Conservation (phyloP, 2,113 vertebrate species). For the Chaetura pelagica region DNA sequence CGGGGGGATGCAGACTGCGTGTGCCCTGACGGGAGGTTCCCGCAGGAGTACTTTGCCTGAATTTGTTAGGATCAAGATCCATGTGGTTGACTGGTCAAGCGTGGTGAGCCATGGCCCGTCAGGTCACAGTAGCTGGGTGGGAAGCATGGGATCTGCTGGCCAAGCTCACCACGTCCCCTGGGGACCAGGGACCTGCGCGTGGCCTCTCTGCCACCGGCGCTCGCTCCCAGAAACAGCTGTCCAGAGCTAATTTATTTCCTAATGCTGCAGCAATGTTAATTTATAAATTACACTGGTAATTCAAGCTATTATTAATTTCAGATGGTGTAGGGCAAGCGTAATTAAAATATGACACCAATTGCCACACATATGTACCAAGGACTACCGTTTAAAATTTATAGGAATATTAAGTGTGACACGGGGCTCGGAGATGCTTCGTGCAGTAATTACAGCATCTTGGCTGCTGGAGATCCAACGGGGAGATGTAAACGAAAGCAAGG, state of each 20-base stretch:
- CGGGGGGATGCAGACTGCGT: accelerated
- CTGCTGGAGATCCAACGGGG: not conserved
- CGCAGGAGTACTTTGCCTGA: not conserved
- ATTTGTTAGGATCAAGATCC: not conserved
- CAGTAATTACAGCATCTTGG: slow-evolving; percentile 68
- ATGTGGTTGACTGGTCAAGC: not conserved
- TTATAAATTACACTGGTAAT: slow-evolving; percentile 87
- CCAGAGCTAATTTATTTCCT: slow-evolving; percentile 83
- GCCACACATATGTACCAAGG: slow-evolving; percentile 83
- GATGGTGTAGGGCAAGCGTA: slow-evolving; percentile 85
- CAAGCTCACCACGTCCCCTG: not conserved
- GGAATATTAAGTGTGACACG: slow-evolving; percentile 82
- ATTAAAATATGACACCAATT: slow-evolving; percentile 87
- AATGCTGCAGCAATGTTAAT: slow-evolving; percentile 81
- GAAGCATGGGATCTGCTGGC: not conserved
- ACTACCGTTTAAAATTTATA: slow-evolving; percentile 83
- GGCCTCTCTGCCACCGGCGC: slow-evolving; percentile 35
- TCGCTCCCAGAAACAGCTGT: slow-evolving; percentile 79
- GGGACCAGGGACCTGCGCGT: not conserved
- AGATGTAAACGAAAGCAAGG: not conserved
- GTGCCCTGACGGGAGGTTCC: not conserved
- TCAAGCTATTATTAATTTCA: slow-evolving; percentile 86
- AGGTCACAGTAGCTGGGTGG: not conserved
- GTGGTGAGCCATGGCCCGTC: not conserved
- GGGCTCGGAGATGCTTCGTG: slow-evolving; percentile 58